A percentile compares a stretch with the other conserved stretches of the same genome.
phyloP scores from a whole-genome alignment of 2,797 vertebrate species.

The Periparus ater region DNA sequence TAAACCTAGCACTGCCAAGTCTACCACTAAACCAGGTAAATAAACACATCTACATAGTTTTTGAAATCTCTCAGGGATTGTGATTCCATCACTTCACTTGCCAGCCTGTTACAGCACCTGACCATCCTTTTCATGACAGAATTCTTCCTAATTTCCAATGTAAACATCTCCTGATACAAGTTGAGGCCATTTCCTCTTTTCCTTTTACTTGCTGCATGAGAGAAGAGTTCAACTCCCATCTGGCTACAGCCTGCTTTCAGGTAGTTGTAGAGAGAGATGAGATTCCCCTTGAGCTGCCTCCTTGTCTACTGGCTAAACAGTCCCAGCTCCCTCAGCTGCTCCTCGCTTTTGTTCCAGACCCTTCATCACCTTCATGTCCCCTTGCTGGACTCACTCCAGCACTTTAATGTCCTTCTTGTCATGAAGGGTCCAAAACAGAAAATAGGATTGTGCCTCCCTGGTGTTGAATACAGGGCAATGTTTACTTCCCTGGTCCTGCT shows the following conservation, averaged over 20 bases:
- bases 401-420: neutral
- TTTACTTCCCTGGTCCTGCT: neutral
- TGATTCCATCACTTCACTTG: neutral
- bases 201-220: neutral
- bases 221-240: accelerated
- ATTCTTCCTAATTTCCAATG: neutral
- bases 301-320: neutral
- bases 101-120: neutral
- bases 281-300: neutral
- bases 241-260: neutral
- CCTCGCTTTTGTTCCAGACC: neutral
- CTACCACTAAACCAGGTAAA: neutral
- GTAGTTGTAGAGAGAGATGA: neutral
- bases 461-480: accelerated
- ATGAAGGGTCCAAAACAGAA: neutral
- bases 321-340: neutral
- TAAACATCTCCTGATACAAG: neutral
- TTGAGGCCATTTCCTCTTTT: neutral
- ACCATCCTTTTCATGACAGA: neutral
- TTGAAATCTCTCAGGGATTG: neutral
- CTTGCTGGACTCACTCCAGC: neutral
- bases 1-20: neutral
- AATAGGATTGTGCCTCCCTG: neutral
- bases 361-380: neutral
- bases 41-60: neutral